Evolutionary conservation across 35 echinoderm and acorn worm species (phyloP).

Genomic region (Strongylocentrotus purpuratus): DNA sequence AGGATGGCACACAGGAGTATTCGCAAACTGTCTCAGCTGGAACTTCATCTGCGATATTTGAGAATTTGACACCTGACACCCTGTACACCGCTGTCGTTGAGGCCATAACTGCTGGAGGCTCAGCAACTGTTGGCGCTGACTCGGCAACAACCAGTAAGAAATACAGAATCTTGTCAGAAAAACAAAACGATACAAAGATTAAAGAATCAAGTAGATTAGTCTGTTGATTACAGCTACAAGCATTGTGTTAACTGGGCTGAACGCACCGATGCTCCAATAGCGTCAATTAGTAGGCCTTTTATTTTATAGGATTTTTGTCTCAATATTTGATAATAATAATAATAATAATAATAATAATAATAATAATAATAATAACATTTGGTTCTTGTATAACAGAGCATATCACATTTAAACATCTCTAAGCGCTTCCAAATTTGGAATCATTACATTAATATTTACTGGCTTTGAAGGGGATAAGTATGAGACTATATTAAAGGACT

Average conservation of each 20-base stretch:
- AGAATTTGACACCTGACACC: slow-evolving; percentile 32
- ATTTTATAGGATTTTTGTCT: too few species aligned
- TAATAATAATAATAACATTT: too few species aligned
- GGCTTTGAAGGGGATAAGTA: neutral
- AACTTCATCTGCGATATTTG: neutral
- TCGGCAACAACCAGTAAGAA: slow-evolving; percentile 32
- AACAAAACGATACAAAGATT: too few species aligned
- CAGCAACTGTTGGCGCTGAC: neutral
- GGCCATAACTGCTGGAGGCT: neutral
- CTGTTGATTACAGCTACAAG: too few species aligned
- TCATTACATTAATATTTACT: neutral
- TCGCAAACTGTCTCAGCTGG: neutral
- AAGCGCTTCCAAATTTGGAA: too few species aligned
- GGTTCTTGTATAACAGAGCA: too few species aligned
- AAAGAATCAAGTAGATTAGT: too few species aligned
- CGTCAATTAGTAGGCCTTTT: too few species aligned
- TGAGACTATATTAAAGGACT: neutral
- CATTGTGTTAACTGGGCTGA: neutral
- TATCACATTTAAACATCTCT: too few species aligned
- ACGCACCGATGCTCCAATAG: neutral
- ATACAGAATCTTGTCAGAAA: neutral
- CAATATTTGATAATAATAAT: neutral
- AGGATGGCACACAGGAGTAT: slow-evolving; percentile 1
- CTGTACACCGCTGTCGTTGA: slow-evolving; percentile 26
- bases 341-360: too few species aligned